phyloP scores from a whole-genome alignment of 1,140 invertebrate genomes.

The Cyclina sinensis region DNA sequence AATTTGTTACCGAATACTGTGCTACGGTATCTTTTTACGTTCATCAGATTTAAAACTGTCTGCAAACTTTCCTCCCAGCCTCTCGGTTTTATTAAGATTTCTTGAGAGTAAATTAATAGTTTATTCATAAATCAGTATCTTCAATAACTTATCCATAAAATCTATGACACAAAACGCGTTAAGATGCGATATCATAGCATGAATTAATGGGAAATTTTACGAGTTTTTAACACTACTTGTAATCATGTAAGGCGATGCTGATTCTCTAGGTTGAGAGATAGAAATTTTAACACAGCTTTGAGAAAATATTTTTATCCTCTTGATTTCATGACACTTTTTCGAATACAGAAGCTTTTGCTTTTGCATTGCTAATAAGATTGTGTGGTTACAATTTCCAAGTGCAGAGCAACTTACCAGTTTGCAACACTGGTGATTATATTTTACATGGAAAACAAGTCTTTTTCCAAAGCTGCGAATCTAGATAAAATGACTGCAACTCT shows the following conservation, averaged over 20 bases:
- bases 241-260: background rate
- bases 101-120: slow-evolving; percentile 31
- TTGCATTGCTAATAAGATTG: too few species aligned
- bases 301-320: background rate
- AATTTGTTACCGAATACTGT: slow-evolving; percentile 3
- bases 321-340: background rate
- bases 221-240: slow-evolving; percentile 10
- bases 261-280: background rate
- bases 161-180: background rate
- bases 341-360: too few species aligned
- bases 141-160: slow-evolving; percentile 25
- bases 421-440: too few species aligned
- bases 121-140: slow-evolving; percentile 34
- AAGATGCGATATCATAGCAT: background rate
- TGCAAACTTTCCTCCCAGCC: background rate
- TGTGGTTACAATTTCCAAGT: too few species aligned
- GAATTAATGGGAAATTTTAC: slow-evolving; percentile 9
- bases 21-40: background rate
- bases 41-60: background rate
- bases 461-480: too few species aligned
- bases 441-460: too few species aligned
- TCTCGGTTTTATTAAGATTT: background rate
- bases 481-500: too few species aligned
- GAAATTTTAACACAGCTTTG: background rate
- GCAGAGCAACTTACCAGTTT: too few species aligned